Base-by-base conservation (phyloP, 2,797 vertebrate genomes). In the Choloepus didactylus region DNA sequence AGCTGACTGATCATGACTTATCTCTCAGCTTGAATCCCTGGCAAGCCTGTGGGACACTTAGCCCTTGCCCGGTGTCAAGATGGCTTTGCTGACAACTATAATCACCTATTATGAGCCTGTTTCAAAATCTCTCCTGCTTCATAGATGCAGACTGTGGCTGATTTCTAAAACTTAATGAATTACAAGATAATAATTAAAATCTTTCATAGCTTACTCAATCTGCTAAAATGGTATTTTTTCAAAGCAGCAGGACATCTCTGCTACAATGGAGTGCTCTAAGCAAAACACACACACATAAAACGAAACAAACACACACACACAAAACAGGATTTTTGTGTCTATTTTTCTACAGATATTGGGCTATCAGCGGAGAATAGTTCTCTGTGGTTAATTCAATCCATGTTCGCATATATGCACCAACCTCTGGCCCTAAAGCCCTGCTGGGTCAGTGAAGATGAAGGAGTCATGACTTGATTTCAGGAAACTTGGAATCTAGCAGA, bases 371-470 rank as follows among this genome's bases (percentile, higher is more conserved):
- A 16, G 31, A 72, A 31, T 4, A 54, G 31, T n/a, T 49, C 27
- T 44, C 10, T 29, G 1, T 25, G 35, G 6, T 25, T 11, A 51
- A 12, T 38, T 8, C 1, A 14, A 14, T 41, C 46, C 15, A 0
- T 15, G 4, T 38, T 3, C 46, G 19, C 16, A 31, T 4, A 31
- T 2, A 3, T 12, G 27, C 9, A 1, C 4, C n/a, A 54, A 38
- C 35, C 19, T 51, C 10, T 23, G 56, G 16, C 18, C n/a, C 46
- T 1, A 1, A 60, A 44, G 5, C 14, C 46, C 10, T 35, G 44
- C 0, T 1, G 15, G 25, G 15, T n/a, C 41, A n/a, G 3, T 0
- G 7, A 44, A 31, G 15, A 23, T 0, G 7, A 18, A 2, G 35
- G 15, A 25, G 9, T 12, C 1, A 1, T 41, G 56, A 1, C 6